Conservation (phyloP, 2,113 vertebrate species). For the Coptodon rendalli region DNA sequence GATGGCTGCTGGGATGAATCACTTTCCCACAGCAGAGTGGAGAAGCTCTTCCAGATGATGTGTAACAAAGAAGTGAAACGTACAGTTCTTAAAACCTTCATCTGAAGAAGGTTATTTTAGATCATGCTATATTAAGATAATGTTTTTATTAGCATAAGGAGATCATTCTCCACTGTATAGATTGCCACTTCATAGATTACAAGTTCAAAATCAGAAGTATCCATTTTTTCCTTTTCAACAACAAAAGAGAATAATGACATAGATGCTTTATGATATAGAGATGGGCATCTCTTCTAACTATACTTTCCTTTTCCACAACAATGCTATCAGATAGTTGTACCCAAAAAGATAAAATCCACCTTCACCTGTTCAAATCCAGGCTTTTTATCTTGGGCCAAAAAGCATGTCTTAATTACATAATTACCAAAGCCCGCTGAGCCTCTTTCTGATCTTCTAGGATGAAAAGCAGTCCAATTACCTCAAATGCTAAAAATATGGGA, state of each 20-base stretch:
- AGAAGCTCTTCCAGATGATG: not conserved
- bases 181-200: not conserved
- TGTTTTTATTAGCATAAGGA: not conserved
- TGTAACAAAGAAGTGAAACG: not conserved
- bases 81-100: not conserved
- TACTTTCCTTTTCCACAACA: not conserved
- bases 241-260: not conserved
- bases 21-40: not conserved
- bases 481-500: slow-evolving; percentile 33
- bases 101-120: not conserved
- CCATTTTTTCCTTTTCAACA: not conserved
- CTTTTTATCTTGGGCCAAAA: not conserved
- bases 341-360: not conserved
- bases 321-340: not conserved
- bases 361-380: not conserved
- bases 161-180: not conserved
- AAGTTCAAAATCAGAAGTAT: not conserved
- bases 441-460: not conserved
- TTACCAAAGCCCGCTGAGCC: not conserved
- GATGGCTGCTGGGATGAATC: not conserved
- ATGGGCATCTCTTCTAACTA: not conserved
- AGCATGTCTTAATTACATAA: slow-evolving; percentile 2
- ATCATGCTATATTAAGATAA: not conserved
- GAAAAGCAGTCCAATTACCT: slow-evolving; percentile 37
- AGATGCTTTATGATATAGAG: not conserved